Conservation (phyloP, 1,140 invertebrate species). For the Sminthurides bifidus region DNA sequence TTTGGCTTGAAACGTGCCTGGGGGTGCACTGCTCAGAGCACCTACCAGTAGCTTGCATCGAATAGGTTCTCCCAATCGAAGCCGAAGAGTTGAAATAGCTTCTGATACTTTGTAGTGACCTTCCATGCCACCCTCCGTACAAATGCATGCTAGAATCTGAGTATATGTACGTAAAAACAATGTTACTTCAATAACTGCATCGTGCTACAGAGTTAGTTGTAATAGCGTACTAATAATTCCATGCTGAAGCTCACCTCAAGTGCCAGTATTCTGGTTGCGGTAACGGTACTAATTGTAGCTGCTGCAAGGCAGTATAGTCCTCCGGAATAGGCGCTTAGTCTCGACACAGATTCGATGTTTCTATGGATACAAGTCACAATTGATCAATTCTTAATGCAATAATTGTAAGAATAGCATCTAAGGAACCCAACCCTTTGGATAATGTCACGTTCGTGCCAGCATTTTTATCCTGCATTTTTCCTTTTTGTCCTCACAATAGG, state of each 20-base stretch:
- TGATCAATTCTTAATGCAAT: no score
- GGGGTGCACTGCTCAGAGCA: conserved; percentile 58
- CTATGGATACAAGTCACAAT: conserved; percentile 36
- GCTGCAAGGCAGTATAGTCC: conserved; percentile 75
- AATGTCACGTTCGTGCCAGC: no score
- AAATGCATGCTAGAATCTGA: conserved; percentile 22
- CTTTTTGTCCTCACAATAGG: no score
- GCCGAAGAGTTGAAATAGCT: conserved; percentile 71
- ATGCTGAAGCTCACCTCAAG: conserved; percentile 64
- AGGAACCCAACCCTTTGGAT: no score
- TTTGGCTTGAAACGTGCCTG: conserved; percentile 50
- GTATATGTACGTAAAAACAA: neutral
- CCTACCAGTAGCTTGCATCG: conserved; percentile 79
- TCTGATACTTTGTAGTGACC: conserved; percentile 47
- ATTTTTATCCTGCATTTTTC: no score
- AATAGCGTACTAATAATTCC: no score
- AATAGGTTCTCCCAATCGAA: conserved; percentile 81
- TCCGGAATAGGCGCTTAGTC: conserved; percentile 60
- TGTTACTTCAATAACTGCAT: neutral
- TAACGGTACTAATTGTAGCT: conserved; percentile 56
- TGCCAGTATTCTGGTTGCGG: conserved; percentile 66
- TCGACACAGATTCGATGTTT: conserved; percentile 52
- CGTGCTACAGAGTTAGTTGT: no score
- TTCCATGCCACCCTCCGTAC: conserved; percentile 20
- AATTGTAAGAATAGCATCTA: no score